Evolutionary conservation across 2,113 vertebrate genomes (phyloP).

Genomic region (Boleophthalmus pectinirostris): DNA sequence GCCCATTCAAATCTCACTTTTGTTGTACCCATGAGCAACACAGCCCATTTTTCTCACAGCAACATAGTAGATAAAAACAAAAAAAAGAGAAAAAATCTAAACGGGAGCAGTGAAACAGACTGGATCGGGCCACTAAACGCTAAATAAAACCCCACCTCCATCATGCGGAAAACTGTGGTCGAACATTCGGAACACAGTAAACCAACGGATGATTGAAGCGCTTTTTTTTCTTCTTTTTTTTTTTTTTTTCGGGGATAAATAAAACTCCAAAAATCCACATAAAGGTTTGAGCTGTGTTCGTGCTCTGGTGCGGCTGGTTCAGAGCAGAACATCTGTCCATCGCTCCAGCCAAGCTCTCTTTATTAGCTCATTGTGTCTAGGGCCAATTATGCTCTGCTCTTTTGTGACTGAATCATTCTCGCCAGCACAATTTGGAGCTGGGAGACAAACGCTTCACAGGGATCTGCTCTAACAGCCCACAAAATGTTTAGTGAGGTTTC

Average conservation of each 20-base stretch:
- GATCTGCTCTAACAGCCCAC: not conserved
- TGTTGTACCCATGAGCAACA: too few relatives aligned
- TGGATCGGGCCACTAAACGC: not conserved
- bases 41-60: too few relatives aligned
- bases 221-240: too few relatives aligned
- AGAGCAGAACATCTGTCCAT: conserved; percentile 3
- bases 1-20: too few relatives aligned
- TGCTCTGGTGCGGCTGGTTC: not conserved
- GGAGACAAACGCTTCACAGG: not conserved
- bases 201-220: not conserved
- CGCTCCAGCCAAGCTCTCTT: conserved; percentile 5
- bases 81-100: not conserved
- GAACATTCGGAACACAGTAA: too few relatives aligned
- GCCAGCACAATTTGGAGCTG: not conserved
- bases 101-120: too few relatives aligned
- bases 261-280: not conserved
- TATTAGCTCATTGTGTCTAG: conserved; percentile 7
- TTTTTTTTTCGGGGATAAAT: not conserved
- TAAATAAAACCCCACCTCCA: too few relatives aligned
- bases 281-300: not conserved
- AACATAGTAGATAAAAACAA: too few relatives aligned
- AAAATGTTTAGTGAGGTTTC: not conserved
- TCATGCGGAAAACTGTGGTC: not conserved
- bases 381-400: conserved; percentile 7
- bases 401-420: conserved; percentile 4